phyloP scores from a whole-genome alignment of 2,113 vertebrate genomes.

The Macroglossus sobrinus region DNA sequence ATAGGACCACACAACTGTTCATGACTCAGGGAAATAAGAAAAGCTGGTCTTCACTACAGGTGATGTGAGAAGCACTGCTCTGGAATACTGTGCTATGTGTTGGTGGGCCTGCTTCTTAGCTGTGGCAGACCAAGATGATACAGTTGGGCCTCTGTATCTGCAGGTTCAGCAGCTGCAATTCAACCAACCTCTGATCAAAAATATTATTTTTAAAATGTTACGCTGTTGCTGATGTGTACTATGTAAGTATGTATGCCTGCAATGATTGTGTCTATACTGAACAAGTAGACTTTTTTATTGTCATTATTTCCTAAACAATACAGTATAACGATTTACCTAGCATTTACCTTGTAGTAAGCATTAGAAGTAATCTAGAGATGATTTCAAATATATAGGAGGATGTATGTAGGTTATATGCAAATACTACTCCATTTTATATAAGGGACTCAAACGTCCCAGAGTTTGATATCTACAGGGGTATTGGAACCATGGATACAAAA shows the following conservation, averaged over 20 bases:
- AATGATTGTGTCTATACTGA: not conserved
- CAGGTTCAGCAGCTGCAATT: not conserved
- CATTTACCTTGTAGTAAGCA: not conserved
- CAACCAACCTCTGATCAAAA: not conserved
- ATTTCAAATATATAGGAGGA: not conserved
- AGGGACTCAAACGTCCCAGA: not conserved
- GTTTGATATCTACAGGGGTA: not conserved
- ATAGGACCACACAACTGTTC: not conserved
- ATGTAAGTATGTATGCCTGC: not conserved
- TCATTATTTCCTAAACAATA: not conserved
- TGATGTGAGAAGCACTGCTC: not conserved
- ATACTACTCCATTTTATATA: not conserved
- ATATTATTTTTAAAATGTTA: not conserved
- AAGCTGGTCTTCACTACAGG: not conserved
- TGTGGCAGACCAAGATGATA: not conserved
- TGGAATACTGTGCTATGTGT: too few species aligned
- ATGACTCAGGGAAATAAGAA: not conserved
- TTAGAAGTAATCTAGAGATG: not conserved
- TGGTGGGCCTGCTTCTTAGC: not conserved
- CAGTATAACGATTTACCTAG: not conserved
- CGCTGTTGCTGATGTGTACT: not conserved
- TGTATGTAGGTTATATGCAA: not conserved
- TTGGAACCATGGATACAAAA: not conserved
- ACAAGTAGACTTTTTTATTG: not conserved
- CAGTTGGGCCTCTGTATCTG: not conserved